Evolutionary conservation across 92 coral and sea anemone genomes (phyloP).

Genomic region (Plumapathes pennacea): DNA sequence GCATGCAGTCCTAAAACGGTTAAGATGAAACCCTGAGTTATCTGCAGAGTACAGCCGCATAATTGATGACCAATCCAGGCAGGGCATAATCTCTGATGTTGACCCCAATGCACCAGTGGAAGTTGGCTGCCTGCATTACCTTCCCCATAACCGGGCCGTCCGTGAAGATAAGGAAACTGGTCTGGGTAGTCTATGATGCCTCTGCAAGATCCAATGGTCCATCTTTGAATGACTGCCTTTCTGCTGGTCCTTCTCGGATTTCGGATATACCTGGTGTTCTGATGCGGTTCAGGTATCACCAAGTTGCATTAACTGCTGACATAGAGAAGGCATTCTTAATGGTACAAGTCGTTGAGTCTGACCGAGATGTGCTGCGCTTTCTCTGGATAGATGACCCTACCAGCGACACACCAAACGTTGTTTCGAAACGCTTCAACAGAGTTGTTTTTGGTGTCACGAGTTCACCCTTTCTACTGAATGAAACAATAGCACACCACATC

Average conservation of each 20-base stretch:
- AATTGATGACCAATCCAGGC: slow-evolving; percentile 8
- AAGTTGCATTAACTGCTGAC: slow-evolving; percentile 20
- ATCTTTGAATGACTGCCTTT: slow-evolving; percentile 19
- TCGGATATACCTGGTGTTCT: neutral
- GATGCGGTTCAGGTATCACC: slow-evolving; percentile 9
- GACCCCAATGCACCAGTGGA: slow-evolving; percentile 1
- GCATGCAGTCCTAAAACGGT: slow-evolving; percentile 17
- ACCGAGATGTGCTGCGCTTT: slow-evolving; percentile 19
- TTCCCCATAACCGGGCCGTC: slow-evolving; percentile 7
- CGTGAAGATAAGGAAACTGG: slow-evolving; percentile 5
- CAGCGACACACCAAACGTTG: slow-evolving; percentile 7
- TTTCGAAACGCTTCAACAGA: slow-evolving; percentile 16
- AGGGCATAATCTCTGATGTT: slow-evolving; percentile 4
- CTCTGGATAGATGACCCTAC: slow-evolving; percentile 10
- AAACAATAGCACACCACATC: slow-evolving; percentile 15
- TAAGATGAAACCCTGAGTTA: slow-evolving; percentile 15
- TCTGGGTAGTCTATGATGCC: too few species aligned
- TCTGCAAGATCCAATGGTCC: neutral
- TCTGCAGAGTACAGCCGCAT: slow-evolving; percentile 9
- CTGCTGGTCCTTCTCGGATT: slow-evolving; percentile 4
- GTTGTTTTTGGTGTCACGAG: slow-evolving; percentile 38
- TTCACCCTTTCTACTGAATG: slow-evolving; percentile 32
- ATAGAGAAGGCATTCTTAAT: slow-evolving; percentile 28
- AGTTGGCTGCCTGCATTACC: slow-evolving; percentile 2
- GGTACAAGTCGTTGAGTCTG: neutral